A percentile compares a stretch with the other conserved stretches of the same genome.
phyloP scores from a whole-genome alignment of 2,113 vertebrate species.

The Daboia siamensis region DNA sequence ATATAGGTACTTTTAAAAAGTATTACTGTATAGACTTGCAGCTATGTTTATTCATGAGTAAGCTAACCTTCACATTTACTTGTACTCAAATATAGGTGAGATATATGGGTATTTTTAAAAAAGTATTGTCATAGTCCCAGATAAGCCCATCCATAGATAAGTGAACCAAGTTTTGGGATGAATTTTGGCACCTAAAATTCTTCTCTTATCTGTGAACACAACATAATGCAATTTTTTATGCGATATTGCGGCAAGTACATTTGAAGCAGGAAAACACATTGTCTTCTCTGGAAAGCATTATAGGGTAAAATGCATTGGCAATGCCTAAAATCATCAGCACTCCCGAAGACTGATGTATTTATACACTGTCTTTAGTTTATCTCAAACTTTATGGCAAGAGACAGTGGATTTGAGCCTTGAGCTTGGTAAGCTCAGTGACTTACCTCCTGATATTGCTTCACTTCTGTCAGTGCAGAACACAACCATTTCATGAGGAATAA shows the following conservation, averaged over 20 bases:
- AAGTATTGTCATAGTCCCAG: not conserved
- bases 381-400: not conserved
- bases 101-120: not conserved
- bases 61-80: not conserved
- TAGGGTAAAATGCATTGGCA: not conserved
- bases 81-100: not conserved
- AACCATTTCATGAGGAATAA: slow-evolving; percentile 24
- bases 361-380: not conserved
- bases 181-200: not conserved
- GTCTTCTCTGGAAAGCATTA: not conserved
- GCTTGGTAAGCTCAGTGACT: not conserved
- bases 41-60: not conserved
- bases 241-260: not conserved
- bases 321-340: not conserved
- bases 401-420: not conserved
- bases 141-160: not conserved
- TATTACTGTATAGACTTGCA: not conserved
- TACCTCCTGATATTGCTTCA: not conserved
- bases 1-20: not conserved
- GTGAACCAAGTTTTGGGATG: not conserved
- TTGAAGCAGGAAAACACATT: not conserved
- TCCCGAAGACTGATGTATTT: not conserved
- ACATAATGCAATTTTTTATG: not conserved
- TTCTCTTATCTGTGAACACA: not conserved
- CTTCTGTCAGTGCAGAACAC: not conserved